These are phyloP conservation scores for Dinomys branickii DNA, from an alignment of 2,113 vertebrate species.

Conservation along the genomic window DNA sequence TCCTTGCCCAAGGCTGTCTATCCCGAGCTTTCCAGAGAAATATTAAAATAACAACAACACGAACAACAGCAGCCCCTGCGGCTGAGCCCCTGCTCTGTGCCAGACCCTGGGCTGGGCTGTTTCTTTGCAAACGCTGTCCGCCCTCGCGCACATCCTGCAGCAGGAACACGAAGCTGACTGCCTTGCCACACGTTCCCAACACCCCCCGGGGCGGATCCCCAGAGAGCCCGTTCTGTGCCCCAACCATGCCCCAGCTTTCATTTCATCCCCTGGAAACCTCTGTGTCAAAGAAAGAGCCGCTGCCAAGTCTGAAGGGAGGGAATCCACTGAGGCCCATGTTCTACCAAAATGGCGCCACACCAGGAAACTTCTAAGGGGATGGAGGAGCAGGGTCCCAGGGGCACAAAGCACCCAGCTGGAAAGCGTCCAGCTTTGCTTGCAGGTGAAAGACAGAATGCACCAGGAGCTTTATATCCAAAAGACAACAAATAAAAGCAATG, in stretches of 20 bases:
- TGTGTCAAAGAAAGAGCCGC: neutral
- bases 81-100: neutral
- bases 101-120: neutral
- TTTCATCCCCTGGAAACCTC: neutral
- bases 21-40: neutral
- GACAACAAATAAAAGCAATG: neutral
- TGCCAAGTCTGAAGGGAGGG: neutral
- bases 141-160: neutral
- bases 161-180: too few species aligned
- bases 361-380: neutral
- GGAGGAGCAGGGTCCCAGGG: neutral
- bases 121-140: neutral
- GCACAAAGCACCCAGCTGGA: neutral
- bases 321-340: neutral
- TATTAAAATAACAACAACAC: neutral
- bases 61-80: neutral
- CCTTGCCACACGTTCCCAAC: neutral
- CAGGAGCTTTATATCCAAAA: neutral
- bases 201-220: neutral
- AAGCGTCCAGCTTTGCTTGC: neutral
- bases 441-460: neutral
- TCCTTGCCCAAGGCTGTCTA: neutral
- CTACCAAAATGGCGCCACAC: neutral
- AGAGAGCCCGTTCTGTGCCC: too few species aligned
- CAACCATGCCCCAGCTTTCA: neutral